Evolutionary conservation across 2,797 vertebrate genomes (phyloP).

Genomic region (Myotis planiceps): DNA sequence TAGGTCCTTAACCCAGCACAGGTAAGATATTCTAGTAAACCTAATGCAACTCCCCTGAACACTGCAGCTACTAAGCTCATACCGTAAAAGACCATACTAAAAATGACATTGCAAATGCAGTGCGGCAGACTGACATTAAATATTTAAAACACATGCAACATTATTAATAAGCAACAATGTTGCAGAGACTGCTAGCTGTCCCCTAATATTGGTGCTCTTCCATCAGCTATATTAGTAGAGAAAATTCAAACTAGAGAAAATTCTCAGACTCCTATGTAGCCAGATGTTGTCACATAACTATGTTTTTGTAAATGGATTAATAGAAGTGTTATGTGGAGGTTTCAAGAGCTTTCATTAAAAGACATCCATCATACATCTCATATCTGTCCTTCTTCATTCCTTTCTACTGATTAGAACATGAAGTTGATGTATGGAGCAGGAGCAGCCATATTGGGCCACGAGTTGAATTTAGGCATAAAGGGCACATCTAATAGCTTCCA

Average conservation of each 20-base stretch:
- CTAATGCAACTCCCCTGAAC: neutral
- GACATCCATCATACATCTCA: neutral
- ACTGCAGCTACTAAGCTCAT: neutral
- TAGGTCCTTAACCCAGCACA: neutral
- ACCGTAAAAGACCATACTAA: neutral
- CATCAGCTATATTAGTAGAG: neutral
- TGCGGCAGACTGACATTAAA: neutral
- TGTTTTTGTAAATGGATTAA: neutral
- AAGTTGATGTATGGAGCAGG: neutral
- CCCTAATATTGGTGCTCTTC: neutral
- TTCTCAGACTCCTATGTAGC: neutral
- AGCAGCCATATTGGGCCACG: neutral
- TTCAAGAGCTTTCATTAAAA: neutral
- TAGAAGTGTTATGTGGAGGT: neutral
- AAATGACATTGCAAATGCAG: neutral
- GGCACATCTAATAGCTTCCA: neutral
- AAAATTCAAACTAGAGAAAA: constrained; percentile 5
- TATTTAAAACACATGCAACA: neutral
- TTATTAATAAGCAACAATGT: neutral
- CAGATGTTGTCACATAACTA: neutral
- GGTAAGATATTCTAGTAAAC: constrained; percentile 1
- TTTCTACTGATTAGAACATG: neutral
- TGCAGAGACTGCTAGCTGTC: neutral
- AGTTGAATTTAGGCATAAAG: neutral
- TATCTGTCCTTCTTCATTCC: neutral